Evolutionary conservation across 2,888 invertebrate species (phyloP).

Genomic region (Elaeidobius kamerunicus): DNA sequence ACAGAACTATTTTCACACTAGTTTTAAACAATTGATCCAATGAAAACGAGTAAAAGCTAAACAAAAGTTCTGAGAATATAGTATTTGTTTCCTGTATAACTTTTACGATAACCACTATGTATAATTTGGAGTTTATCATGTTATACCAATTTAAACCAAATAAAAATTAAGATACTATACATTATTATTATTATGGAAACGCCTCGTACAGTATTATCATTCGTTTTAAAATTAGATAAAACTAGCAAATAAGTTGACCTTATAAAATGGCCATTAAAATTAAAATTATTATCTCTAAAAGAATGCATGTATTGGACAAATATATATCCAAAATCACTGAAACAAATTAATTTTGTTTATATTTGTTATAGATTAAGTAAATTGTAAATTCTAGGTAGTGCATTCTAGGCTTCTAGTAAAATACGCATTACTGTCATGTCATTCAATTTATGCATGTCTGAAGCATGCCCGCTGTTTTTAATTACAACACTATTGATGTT

Average conservation of each 20-base stretch:
- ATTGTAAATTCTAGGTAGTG: conserved; percentile 9
- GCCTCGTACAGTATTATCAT: too few species aligned
- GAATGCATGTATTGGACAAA: background rate
- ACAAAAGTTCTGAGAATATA: too few species aligned
- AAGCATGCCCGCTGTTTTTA: conserved; percentile 8
- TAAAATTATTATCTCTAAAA: background rate
- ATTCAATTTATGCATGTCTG: conserved; percentile 14
- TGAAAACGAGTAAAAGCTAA: too few species aligned
- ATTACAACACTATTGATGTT: conserved; percentile 9
- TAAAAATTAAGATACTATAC: too few species aligned
- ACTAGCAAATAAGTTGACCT: background rate
- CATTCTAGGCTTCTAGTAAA: background rate
- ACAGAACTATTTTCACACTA: too few species aligned
- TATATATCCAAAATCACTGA: background rate
- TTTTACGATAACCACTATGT: too few species aligned
- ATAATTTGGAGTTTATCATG: too few species aligned
- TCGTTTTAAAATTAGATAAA: too few species aligned
- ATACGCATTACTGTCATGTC: conserved; percentile 15
- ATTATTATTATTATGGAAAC: too few species aligned
- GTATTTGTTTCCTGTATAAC: too few species aligned
- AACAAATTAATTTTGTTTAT: background rate
- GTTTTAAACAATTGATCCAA: too few species aligned
- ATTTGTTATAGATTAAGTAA: background rate
- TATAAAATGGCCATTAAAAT: background rate
- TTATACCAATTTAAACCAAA: too few species aligned